Base-by-base conservation (phyloP, 2,888 invertebrate genomes). In the Sthenelais limicola region DNA sequence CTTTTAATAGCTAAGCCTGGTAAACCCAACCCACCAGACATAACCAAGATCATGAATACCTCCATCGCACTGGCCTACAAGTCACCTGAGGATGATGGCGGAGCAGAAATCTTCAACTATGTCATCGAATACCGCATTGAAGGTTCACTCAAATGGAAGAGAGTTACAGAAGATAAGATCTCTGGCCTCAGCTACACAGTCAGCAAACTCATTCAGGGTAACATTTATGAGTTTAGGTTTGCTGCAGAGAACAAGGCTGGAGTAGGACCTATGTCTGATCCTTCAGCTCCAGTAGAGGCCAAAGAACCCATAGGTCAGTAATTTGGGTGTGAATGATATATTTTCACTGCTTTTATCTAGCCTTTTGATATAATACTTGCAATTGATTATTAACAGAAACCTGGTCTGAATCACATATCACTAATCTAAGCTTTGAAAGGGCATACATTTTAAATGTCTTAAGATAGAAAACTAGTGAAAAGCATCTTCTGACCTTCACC, bases 211-310 rank as follows among this genome's bases (percentile, higher is more conserved):
- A 66, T 70, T n/a, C 58, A 74, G 52, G 76, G 72, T 51, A 43
- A 52, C 43, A 52, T 73, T 35, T 95, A 95, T 86, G 93, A 94
- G 86, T 95, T 96, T 88, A 91, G 95, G 71, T 91, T 96, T 7
- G 94, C 95, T 24, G 86, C 87, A 26, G 86, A 87, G 77, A 88
- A 88, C 77, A 84, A 85, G 77, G 80, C 83, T 21, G 88, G 88
- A 7, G 81, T 82, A 30, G 85, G 88, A 74, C 83, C 82, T 49
- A 92, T 92, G 71, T 94, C 94, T 30, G 89, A 92, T 77, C 93
- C 94, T 32, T 89, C 90, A 82, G 93, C 94, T 12, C 91, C 91
- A 80, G 90, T 94, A 3, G 90, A 76, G 67, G 77, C 79, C 43
- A 80, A 79, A 51, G 82, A 75, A 56, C 73, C 71, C 18, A n/a